phyloP scores from a whole-genome alignment of 2,888 invertebrate genomes.

The Lasioglossum figueresi region DNA sequence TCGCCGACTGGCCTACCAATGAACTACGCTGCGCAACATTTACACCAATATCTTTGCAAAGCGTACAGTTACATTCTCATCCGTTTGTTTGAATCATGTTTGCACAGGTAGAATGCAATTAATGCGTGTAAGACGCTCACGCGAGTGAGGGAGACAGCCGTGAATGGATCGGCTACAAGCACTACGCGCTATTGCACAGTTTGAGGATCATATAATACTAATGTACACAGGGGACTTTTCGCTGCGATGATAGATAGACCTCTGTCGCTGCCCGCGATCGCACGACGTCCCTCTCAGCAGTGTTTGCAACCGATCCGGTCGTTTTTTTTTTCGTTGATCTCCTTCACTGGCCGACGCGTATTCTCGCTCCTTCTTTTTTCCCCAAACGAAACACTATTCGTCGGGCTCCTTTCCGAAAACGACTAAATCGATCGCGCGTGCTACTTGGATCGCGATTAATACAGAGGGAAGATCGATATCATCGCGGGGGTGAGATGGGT shows the following conservation, averaged over 20 bases:
- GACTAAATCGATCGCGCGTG: constrained; percentile 29
- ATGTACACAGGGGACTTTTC: constrained; percentile 55
- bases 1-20: background rate
- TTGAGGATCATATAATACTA: constrained; percentile 69
- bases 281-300: constrained; percentile 52
- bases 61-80: background rate
- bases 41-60: background rate
- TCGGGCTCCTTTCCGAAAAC: constrained; percentile 16
- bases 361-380: background rate
- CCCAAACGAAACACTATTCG: background rate
- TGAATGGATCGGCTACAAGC: constrained; percentile 47
- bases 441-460: constrained; percentile 12
- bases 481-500: constrained; percentile 69
- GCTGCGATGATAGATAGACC: constrained; percentile 10
- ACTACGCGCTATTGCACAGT: constrained; percentile 67
- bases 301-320: constrained; percentile 43
- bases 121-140: constrained; percentile 12
- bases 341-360: constrained; percentile 27
- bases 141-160: constrained; percentile 41
- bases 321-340: background rate
- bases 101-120: constrained; percentile 20
- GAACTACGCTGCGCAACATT: background rate
- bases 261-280: constrained; percentile 20
- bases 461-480: constrained; percentile 29
- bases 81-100: constrained; percentile 6